These are phyloP conservation scores for Notarius quadriscutis DNA, from an alignment of 2,113 vertebrate species.

Conservation along the genomic window DNA sequence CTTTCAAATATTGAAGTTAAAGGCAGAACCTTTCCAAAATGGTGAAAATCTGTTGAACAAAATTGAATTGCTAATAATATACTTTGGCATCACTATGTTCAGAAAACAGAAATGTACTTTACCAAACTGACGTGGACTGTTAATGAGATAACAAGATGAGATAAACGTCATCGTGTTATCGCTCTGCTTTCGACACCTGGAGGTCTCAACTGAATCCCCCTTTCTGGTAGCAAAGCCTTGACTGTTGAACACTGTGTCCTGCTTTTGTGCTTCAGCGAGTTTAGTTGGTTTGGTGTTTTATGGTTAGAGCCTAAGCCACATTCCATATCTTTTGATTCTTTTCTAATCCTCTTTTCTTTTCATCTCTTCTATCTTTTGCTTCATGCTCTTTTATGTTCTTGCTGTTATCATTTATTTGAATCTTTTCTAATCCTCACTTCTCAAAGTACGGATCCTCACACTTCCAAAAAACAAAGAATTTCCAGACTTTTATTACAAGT, in stretches of 20 bases:
- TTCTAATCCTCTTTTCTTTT: slow-evolving; percentile 54
- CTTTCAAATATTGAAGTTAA: background rate
- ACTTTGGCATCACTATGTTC: background rate
- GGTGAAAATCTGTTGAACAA: background rate
- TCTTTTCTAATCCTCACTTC: slow-evolving; percentile 49
- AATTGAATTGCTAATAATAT: background rate
- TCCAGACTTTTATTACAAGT: background rate
- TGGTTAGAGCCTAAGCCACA: background rate
- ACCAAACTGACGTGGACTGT: background rate
- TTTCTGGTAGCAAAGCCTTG: background rate
- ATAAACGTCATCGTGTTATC: background rate
- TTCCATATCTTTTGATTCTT: slow-evolving; percentile 45
- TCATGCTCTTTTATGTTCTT: slow-evolving; percentile 34
- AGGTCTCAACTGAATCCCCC: background rate
- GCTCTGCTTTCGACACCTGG: background rate
- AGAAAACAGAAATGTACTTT: background rate
- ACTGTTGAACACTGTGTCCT: background rate
- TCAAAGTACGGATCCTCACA: slow-evolving; percentile 40
- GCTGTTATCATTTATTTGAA: slow-evolving; percentile 50
- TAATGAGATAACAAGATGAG: background rate
- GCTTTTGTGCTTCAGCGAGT: slow-evolving; percentile 11
- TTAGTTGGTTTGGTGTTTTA: background rate
- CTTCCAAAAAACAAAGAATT: slow-evolving; percentile 38
- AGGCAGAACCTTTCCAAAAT: background rate
- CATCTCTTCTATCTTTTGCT: slow-evolving; percentile 43